Percentiles rank a stretch among this genome's conserved stretches.
Conservation (phyloP, 2,113 vertebrate species). For the Stigmatopora argus region DNA sequence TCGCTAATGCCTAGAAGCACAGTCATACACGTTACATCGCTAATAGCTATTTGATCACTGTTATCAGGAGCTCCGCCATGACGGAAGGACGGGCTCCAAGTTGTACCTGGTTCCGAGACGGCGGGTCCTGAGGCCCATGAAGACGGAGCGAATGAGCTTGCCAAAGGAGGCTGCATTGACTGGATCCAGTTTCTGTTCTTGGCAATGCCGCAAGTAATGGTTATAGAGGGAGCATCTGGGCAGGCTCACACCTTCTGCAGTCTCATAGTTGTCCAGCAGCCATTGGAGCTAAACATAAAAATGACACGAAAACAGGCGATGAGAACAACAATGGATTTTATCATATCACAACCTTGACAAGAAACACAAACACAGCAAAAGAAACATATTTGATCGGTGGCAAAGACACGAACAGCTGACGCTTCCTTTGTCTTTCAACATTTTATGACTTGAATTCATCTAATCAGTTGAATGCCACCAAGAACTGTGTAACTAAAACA, state of each 20-base stretch:
- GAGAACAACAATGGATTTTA: slow-evolving; percentile 23
- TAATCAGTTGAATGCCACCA: background rate
- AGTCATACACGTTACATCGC: slow-evolving; percentile 38
- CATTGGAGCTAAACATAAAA: slow-evolving; percentile 83
- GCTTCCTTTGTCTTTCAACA: background rate
- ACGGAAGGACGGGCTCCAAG: slow-evolving; percentile 11
- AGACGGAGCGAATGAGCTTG: slow-evolving; percentile 95
- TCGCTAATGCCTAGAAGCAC: slow-evolving; percentile 30
- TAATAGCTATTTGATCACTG: slow-evolving; percentile 43
- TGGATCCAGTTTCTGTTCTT: slow-evolving; percentile 95
- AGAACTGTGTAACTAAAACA: background rate
- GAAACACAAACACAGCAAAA: slow-evolving; percentile 3
- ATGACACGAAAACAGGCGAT: slow-evolving; percentile 16
- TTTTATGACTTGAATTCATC: background rate
- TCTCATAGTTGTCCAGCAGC: slow-evolving; percentile 97
- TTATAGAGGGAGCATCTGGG: slow-evolving; percentile 92
- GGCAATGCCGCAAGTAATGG: slow-evolving; percentile 95
- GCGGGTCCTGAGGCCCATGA: slow-evolving; percentile 92
- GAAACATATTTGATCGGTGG: background rate
- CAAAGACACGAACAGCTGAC: background rate
- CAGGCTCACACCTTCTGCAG: slow-evolving; percentile 90
- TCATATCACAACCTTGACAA: slow-evolving; percentile 39
- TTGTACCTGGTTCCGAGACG: slow-evolving; percentile 90
- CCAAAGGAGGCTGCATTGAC: slow-evolving; percentile 97
- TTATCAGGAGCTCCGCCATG: slow-evolving; percentile 35